Base-by-base conservation (phyloP, 2,888 invertebrate genomes). In the Horisme vitalbata region DNA sequence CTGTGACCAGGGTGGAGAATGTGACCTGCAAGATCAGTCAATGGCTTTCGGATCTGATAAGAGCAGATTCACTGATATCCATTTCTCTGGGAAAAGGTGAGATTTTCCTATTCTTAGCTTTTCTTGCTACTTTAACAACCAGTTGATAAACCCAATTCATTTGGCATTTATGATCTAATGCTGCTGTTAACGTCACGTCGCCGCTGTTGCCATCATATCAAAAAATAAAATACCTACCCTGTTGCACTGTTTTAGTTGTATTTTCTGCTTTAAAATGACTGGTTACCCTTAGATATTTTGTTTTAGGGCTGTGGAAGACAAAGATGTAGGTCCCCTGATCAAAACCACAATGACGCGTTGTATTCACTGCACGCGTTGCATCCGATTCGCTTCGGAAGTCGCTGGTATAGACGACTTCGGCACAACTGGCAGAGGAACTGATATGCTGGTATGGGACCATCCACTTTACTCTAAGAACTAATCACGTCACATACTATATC, bases 291-390 rank as follows among this genome's bases (percentile, higher is more conserved):
- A 9, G 9, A 23, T 9, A 4, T 23, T 4, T 2, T 23, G 9
- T 39, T 65, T 41, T 67, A 96, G 98, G 63, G 99, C 99, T 55
- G 99, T 99, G 0, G 99, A 99, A 82, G 99, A 99, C 83, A 99
- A 99, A 82, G 97, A 99, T 82, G 95, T 99, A 50, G 99, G 99
- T 0, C 99, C 99, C 0, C 88, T 99, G 55, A 95, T 99, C 12
- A 99, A 99, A 86, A 99, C 99, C 0, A 95, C 97, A 12, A 99
- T 99, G 99, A 99, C 99, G 0, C 93, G 99, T 36, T 99, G 99
- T 83, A 99, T 99, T 74, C 99, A 99, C 74, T 99, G 99, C 85
- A 99, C 99, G 0, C 92, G 99, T 3, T 99, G 99, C 79, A 97
- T 99, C 65, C 93, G 99, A 57, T 99, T 99, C 86, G 99, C 99